These are phyloP conservation scores for Vireo griseus DNA, from an alignment of 2,797 vertebrate species.

Conservation along the genomic window DNA sequence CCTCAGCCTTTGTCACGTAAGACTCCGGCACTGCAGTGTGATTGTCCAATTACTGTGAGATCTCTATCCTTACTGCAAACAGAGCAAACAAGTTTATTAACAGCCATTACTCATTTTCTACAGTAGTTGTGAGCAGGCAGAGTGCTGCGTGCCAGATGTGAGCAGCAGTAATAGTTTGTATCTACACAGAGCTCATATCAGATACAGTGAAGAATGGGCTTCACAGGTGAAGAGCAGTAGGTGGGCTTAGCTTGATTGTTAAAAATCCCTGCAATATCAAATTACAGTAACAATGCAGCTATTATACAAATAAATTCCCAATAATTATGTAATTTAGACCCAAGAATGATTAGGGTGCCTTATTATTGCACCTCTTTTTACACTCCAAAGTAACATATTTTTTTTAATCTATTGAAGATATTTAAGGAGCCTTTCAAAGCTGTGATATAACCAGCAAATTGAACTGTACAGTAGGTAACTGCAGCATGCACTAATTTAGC, in stretches of 20 bases:
- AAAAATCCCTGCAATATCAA: background rate
- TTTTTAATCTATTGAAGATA: background rate
- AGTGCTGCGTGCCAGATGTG: background rate
- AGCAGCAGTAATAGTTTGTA: background rate
- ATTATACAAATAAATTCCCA: background rate
- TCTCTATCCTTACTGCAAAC: background rate
- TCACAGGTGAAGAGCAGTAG: background rate
- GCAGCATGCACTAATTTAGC: background rate
- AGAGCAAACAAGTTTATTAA: conserved; percentile 32
- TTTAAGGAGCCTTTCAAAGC: conserved; percentile 10
- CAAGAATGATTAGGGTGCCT: background rate
- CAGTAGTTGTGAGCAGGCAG: background rate
- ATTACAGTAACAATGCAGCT: background rate
- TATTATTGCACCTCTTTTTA: background rate
- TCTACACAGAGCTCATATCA: background rate
- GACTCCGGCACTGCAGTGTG: background rate
- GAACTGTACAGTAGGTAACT: background rate
- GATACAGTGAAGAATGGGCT: background rate
- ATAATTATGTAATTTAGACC: background rate
- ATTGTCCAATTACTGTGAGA: background rate
- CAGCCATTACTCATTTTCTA: conserved; percentile 12
- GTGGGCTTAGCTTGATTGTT: background rate
- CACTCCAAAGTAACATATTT: background rate
- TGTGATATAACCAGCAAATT: conserved; percentile 8
- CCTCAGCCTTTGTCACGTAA: background rate